These are phyloP conservation scores for Intellagama lesueurii DNA, from an alignment of 2,797 vertebrate genomes.

Conservation along the genomic window DNA sequence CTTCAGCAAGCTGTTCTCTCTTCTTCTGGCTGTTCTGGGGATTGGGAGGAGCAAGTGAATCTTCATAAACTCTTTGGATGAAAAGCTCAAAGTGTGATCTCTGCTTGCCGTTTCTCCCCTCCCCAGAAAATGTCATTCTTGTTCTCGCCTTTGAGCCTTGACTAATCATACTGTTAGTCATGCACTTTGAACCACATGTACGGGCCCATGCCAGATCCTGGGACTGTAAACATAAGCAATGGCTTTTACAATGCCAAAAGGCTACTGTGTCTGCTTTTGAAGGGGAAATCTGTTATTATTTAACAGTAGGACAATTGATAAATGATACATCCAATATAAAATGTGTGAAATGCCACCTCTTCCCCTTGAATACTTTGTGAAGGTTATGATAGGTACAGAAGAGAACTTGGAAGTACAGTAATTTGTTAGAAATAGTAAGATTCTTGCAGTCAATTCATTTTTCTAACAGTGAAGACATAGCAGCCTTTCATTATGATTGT, in stretches of 20 bases:
- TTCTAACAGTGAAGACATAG: too few species aligned
- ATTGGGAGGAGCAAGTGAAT: background rate
- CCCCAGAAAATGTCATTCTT: background rate
- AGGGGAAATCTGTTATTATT: background rate
- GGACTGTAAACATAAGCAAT: constrained; percentile 22
- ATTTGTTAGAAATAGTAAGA: too few species aligned
- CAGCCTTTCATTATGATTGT: too few species aligned
- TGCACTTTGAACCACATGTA: background rate
- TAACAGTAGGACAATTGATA: background rate
- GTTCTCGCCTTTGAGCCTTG: constrained; percentile 9
- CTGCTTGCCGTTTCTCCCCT: rapidly evolving
- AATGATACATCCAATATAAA: background rate
- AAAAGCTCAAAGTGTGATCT: background rate
- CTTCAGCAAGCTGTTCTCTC: background rate
- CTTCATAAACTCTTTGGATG: rapidly evolving
- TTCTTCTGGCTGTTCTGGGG: background rate
- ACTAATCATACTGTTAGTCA: constrained; percentile 1
- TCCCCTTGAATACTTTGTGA: background rate
- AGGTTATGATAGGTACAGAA: background rate
- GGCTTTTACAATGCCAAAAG: constrained; percentile 10
- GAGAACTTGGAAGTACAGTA: background rate
- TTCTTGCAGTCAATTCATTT: too few species aligned
- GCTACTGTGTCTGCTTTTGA: background rate
- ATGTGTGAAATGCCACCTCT: background rate
- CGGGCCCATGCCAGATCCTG: background rate